phyloP scores from a whole-genome alignment of 2,888 invertebrate species.

The Molorchus minor region DNA sequence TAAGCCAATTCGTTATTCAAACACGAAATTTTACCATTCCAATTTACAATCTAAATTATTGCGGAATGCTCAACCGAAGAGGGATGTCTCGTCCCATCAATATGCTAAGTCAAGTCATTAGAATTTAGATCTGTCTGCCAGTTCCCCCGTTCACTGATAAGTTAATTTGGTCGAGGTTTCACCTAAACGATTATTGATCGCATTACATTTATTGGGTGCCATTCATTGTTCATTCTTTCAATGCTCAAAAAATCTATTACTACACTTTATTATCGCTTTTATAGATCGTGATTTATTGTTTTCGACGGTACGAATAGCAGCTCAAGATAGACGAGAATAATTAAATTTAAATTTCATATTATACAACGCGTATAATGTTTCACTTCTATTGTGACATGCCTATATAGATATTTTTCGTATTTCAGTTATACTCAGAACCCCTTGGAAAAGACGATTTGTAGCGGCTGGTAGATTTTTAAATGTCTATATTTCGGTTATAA shows the following conservation, averaged over 20 bases:
- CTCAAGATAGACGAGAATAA: too few species aligned
- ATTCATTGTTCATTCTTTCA: slow-evolving; percentile 12
- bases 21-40: slow-evolving; percentile 20
- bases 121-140: slow-evolving; percentile 31
- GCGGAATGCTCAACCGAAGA: slow-evolving; percentile 19
- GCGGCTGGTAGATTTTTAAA: too few species aligned
- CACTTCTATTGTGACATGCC: too few species aligned
- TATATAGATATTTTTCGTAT: too few species aligned
- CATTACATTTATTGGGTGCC: slow-evolving; percentile 16
- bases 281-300: slow-evolving; percentile 17
- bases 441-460: too few species aligned
- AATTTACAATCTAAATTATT: slow-evolving; percentile 21
- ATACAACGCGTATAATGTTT: too few species aligned
- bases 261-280: slow-evolving; percentile 9
- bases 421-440: too few species aligned
- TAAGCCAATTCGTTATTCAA: slow-evolving; percentile 18
- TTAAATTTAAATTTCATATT: too few species aligned
- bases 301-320: too few species aligned
- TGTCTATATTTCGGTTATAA: too few species aligned
- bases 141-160: slow-evolving; percentile 23
- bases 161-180: slow-evolving; percentile 13
- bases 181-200: slow-evolving; percentile 23
- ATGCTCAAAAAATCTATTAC: slow-evolving; percentile 7
- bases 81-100: slow-evolving; percentile 29
- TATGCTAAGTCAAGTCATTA: slow-evolving; percentile 36